Evolutionary conservation across 2,797 vertebrate species (phyloP), one percentile per base, ranked within the genome.

Genomic region (Percopsis omiscomaycus): DNA sequence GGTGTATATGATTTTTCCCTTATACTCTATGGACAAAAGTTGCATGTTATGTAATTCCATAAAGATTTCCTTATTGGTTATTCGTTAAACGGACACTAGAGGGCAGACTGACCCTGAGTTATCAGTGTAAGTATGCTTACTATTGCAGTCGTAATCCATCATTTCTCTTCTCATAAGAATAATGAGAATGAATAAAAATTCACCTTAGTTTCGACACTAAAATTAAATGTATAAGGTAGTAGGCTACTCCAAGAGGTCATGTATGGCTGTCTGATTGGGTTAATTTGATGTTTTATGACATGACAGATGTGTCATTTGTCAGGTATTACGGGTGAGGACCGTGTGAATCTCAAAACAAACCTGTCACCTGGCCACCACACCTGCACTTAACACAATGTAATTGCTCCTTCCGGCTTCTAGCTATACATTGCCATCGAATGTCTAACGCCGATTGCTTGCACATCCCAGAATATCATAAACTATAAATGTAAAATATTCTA

Each of bases 301-400:
- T 27, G 50, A 11, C 50, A 52, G 29, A 12, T 28, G 0, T 56
- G 61, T 60, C 55, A 64, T 51, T 6, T 14, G 8, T 32, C 32
- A 9, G 32, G 53, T 28, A 59, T 29, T 14, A 9, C 42, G 53
- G 28, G 61, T 29, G 16, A 46, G 22, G 63, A 3, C 37, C 1
- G 42, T 1, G 47, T 42, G 64, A 27, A 44, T 48, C 44, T 14
- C 12, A 48, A 9, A 37, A 42, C 1, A 4, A 44, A 68, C 69
- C 69, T 49, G 62, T 75, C 59, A 66, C 72, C 69, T 73, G 68
- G 59, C 55, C 49, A 12, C 6, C 82, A 77, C 85, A 84, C 87
- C 81, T 86, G 82, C 68, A 12, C 42, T 55, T 32, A 68, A 74
- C 61, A 59, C 53, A 45, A 70, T 63, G 13, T 72, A 75, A 86